Base-by-base conservation (phyloP, 2,113 vertebrate species). In the Laticauda colubrina region DNA sequence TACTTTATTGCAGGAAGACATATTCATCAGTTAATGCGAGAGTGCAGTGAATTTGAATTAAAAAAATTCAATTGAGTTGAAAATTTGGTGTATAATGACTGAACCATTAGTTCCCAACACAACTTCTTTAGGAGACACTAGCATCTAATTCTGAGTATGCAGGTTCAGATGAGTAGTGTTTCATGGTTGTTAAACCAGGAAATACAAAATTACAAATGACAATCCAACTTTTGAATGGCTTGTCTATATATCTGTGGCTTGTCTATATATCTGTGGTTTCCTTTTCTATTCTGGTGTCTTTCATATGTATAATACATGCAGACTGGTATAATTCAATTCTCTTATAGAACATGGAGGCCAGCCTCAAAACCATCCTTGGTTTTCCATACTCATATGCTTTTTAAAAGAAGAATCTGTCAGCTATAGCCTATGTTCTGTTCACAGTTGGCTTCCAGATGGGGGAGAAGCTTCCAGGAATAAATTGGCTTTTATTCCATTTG, bases 381-480 rank as follows among this genome's bases (percentile, higher is more conserved):
- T 21, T 64, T 1, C 39, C 54, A 51, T 4, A n/a, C 29, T 56
- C 48, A 8, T 48, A 12, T 48, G 43, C 29, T 23, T 92, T 64
- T 69, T 3, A 51, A 21, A 88, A 69, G 43, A 54, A 6, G 2
- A 39, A 24, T 34, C 56, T 14, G 2, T 39, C 29, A 51, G 43
- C 57, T 87, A 2, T 86, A 24, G 85, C 85, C 91, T 57, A 54
- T 59, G 1, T 69, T 54, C 55, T 56, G 26, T 34, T 87, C 11
- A 24, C 45, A 87, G 85, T 29, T 91, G 91, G 75, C 85, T 91
- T 86, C 26, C 55, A 59, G 90, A 91, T 59, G 15, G 56, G 87
- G 85, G 56, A 18, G 11, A 34, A 61, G 45, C 7, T 87, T 45
- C 85, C 85, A 91, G 43, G 59, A 91, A 53, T 29, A 34, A 53